A percentile compares a stretch with the other conserved stretches of the same genome.
These are phyloP conservation scores for Elephas maximus DNA, from an alignment of 2,113 vertebrate genomes.

Conservation along the genomic window DNA sequence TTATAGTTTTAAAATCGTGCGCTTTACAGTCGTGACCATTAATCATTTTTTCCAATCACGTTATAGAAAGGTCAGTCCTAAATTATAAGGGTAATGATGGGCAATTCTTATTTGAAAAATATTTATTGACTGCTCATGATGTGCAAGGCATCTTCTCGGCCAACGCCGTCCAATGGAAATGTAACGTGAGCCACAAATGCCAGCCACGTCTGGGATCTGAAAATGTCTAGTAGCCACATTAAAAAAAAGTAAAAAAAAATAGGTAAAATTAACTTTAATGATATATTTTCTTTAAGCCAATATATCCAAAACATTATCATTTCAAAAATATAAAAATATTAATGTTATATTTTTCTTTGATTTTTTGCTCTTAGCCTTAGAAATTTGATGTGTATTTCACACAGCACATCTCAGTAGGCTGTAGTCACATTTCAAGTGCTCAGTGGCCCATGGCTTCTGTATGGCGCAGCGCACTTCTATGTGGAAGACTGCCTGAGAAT, in stretches of 20 bases:
- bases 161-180: not conserved
- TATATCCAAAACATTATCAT: constrained; percentile 6
- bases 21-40: not conserved
- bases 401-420: not conserved
- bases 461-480: not conserved
- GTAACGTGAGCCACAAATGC: not conserved
- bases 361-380: not conserved
- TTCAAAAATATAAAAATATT: not conserved
- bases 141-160: not conserved
- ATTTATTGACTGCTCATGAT: constrained; percentile 11
- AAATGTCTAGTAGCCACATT: constrained; percentile 1
- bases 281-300: constrained; percentile 33
- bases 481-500: not conserved
- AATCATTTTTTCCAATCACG: not conserved
- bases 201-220: not conserved
- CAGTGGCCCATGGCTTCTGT: not conserved
- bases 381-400: not conserved
- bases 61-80: not conserved
- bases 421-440: not conserved
- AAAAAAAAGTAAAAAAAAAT: not conserved
- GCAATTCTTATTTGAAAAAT: not conserved
- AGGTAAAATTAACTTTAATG: constrained; percentile 13
- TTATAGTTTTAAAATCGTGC: constrained; percentile 45
- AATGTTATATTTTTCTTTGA: not conserved
- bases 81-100: constrained; percentile 7